phyloP scores from a whole-genome alignment of 2,797 vertebrate genomes.

The Rhodeus uyekii region DNA sequence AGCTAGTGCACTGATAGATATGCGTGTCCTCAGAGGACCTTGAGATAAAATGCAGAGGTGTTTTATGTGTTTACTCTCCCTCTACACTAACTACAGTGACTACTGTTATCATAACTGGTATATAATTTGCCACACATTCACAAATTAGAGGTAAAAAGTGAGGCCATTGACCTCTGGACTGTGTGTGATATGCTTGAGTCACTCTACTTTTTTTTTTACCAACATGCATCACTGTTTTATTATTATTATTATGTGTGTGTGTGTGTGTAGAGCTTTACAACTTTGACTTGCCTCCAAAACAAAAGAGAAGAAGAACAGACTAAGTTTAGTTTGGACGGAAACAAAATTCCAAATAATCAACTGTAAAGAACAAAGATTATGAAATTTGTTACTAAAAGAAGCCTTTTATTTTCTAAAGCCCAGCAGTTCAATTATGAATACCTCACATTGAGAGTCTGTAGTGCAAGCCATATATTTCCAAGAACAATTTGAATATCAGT shows the following conservation, averaged over 20 bases:
- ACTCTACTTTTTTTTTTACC: neutral
- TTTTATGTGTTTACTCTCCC: neutral
- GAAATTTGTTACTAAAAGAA: neutral
- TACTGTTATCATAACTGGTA: conserved; percentile 38
- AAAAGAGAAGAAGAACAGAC: neutral
- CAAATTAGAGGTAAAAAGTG: conserved; percentile 37
- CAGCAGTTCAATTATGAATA: conserved; percentile 14
- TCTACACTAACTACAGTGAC: conserved; percentile 22
- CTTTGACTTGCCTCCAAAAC: conserved; percentile 17
- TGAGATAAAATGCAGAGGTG: conserved; percentile 44
- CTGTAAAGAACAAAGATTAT: conserved; percentile 20
- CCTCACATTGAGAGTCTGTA: conserved; percentile 13
- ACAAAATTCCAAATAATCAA: neutral
- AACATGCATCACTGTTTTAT: neutral
- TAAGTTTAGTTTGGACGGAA: conserved; percentile 5
- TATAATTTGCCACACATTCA: conserved; percentile 24
- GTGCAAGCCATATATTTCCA: neutral
- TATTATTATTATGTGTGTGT: no score
- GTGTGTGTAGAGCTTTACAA: no score
- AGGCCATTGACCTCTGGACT: conserved; percentile 28
- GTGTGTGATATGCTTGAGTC: neutral
- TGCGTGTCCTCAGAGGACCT: conserved; percentile 55
- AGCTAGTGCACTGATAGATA: conserved; percentile 34
- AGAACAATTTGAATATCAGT: conserved; percentile 10
- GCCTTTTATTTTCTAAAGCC: neutral